Conservation (phyloP, 2,797 vertebrate species). For the Smutsia gigantea region DNA sequence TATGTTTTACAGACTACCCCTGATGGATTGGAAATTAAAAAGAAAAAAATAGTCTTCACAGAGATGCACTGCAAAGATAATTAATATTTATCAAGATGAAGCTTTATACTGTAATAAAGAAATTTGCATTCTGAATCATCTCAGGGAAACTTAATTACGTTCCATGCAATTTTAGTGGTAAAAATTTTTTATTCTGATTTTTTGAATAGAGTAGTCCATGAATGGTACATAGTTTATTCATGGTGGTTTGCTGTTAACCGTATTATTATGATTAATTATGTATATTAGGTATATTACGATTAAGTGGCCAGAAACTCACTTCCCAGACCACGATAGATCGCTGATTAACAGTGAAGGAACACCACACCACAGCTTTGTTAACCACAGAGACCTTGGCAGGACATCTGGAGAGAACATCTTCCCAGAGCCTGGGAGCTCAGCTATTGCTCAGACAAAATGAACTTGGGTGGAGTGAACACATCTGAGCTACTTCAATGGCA, state of each 20-base stretch:
- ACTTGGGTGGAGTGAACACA: background rate
- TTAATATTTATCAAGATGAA: constrained; percentile 58
- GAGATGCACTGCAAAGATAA: constrained; percentile 8
- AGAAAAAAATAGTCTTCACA: background rate
- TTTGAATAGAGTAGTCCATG: background rate
- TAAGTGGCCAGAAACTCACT: background rate
- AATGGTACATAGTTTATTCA: background rate
- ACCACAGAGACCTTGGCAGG: background rate
- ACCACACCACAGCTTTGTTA: background rate
- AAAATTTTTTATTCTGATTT: constrained; percentile 29
- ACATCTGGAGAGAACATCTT: background rate
- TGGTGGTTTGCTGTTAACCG: background rate
- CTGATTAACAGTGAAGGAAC: background rate
- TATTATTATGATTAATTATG: background rate
- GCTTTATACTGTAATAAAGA: constrained; percentile 35
- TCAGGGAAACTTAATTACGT: constrained; percentile 13
- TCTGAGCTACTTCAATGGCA: background rate
- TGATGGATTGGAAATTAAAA: background rate
- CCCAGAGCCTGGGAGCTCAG: background rate
- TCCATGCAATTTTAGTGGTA: background rate
- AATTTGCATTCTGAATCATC: constrained; percentile 12
- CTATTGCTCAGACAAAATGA: background rate
- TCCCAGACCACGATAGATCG: background rate
- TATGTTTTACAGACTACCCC: constrained; percentile 7
- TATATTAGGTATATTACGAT: background rate